Percentiles rank a stretch among this genome's conserved stretches.
Evolutionary conservation across 2,888 invertebrate genomes (phyloP).

Genomic region (Allygus modestus): DNA sequence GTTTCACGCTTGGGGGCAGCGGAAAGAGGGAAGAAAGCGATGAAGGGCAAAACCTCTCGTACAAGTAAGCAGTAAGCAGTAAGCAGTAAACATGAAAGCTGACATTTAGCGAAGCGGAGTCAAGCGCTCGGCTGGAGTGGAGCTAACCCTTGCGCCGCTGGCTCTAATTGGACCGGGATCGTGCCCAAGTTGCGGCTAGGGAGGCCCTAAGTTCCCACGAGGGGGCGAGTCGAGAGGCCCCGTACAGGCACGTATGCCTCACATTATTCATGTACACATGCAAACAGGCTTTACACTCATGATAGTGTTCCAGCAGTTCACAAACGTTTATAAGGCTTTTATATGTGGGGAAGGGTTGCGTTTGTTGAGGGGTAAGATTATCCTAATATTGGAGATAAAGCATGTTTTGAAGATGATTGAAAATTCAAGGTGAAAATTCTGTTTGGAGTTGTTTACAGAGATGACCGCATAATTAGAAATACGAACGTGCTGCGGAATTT

Average conservation of each 20-base stretch:
- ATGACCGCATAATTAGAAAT: no score
- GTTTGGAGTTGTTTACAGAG: no score
- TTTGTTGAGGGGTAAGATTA: neutral
- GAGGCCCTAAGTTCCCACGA: neutral
- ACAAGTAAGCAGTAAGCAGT: neutral
- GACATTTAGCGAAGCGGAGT: slow-evolving; percentile 41
- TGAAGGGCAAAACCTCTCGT: no score
- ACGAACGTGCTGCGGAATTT: no score
- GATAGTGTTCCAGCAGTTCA: no score
- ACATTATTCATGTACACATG: no score
- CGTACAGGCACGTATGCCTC: neutral
- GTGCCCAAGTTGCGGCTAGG: neutral
- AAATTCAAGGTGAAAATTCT: no score
- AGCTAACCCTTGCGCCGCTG: neutral
- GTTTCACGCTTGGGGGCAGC: neutral
- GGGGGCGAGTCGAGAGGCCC: no score
- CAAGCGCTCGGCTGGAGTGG: slow-evolving; percentile 34
- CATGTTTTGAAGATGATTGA: no score
- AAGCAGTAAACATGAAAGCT: slow-evolving; percentile 21
- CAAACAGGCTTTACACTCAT: no score
- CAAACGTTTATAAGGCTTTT: no score
- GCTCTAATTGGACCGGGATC: slow-evolving; percentile 19
- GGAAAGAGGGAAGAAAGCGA: slow-evolving; percentile 16
- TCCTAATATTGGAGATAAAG: no score
- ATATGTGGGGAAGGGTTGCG: neutral